A percentile compares a stretch with the other conserved stretches of the same genome.
These are phyloP conservation scores for Eupithecia insigniata DNA, from an alignment of 2,888 invertebrate genomes.

Conservation along the genomic window DNA sequence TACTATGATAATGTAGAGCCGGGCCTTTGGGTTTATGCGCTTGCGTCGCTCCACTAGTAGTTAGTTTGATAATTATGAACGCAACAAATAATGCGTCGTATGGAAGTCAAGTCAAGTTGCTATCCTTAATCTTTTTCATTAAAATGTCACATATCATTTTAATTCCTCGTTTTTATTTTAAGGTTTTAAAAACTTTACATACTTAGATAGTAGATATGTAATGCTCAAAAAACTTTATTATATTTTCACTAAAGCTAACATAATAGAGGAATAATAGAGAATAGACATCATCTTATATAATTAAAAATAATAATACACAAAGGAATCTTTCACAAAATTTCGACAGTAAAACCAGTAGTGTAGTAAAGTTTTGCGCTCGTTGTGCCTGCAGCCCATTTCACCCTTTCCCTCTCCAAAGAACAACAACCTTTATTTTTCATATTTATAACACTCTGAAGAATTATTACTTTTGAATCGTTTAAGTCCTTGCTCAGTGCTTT, in stretches of 20 bases:
- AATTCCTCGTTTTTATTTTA: not conserved
- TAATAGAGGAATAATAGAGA: not conserved
- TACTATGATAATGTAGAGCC: constrained; percentile 56
- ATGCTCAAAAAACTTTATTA: too few relatives aligned
- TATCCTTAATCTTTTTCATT: not conserved
- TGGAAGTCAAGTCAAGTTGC: not conserved
- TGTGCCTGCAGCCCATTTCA: constrained; percentile 50
- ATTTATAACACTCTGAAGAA: constrained; percentile 81
- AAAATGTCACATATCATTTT: not conserved
- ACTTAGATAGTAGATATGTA: too few relatives aligned
- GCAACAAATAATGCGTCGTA: constrained; percentile 17
- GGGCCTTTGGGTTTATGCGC: constrained; percentile 51
- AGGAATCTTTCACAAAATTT: not conserved
- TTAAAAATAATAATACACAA: not conserved
- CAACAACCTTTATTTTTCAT: constrained; percentile 74
- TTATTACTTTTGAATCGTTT: constrained; percentile 83
- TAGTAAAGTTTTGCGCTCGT: constrained; percentile 30
- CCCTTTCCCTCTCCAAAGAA: constrained; percentile 59
- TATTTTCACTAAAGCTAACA: not conserved
- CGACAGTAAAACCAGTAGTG: not conserved
- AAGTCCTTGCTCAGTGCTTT: constrained; percentile 81
- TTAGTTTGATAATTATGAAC: constrained; percentile 20
- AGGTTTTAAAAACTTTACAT: not conserved
- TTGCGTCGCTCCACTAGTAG: constrained; percentile 1
- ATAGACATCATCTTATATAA: not conserved